These are phyloP conservation scores for Pachypanchax playfairii DNA, from an alignment of 2,113 vertebrate genomes.

Conservation along the genomic window DNA sequence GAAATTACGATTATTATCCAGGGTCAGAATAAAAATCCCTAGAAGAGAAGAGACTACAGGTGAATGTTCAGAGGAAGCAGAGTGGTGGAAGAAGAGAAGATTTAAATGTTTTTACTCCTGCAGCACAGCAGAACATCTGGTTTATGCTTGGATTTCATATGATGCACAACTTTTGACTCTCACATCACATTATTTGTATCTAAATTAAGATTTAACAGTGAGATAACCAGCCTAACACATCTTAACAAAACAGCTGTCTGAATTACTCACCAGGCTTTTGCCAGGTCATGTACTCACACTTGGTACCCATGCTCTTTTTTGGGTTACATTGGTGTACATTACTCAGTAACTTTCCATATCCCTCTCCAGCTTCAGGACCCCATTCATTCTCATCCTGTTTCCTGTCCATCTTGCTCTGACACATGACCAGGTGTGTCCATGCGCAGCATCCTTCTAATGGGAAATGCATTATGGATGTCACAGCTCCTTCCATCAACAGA, in stretches of 20 bases:
- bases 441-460: slow-evolving; percentile 69
- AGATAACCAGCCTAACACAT: too few relatives aligned
- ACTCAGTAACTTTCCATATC: slow-evolving; percentile 21
- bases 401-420: slow-evolving; percentile 70
- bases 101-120: slow-evolving; percentile 64
- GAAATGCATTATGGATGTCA: slow-evolving; percentile 80
- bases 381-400: slow-evolving; percentile 67
- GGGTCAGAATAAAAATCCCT: slow-evolving; percentile 59
- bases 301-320: too few relatives aligned
- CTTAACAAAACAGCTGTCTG: too few relatives aligned
- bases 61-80: slow-evolving; percentile 39
- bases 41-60: slow-evolving; percentile 28
- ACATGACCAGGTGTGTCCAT: slow-evolving; percentile 71
- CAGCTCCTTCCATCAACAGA: slow-evolving; percentile 76
- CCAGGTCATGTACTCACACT: too few relatives aligned
- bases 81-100: slow-evolving; percentile 60
- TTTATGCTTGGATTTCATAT: slow-evolving; percentile 59
- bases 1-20: slow-evolving; percentile 61
- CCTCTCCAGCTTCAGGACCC: slow-evolving; percentile 21
- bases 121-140: slow-evolving; percentile 55
- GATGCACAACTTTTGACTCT: too few relatives aligned
- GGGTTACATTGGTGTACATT: slow-evolving; percentile 35
- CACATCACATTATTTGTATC: too few relatives aligned
- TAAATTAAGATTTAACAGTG: too few relatives aligned
- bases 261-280: too few relatives aligned